These are phyloP conservation scores for Antechinus flavipes DNA, from an alignment of 2,113 vertebrate species.

Conservation along the genomic window DNA sequence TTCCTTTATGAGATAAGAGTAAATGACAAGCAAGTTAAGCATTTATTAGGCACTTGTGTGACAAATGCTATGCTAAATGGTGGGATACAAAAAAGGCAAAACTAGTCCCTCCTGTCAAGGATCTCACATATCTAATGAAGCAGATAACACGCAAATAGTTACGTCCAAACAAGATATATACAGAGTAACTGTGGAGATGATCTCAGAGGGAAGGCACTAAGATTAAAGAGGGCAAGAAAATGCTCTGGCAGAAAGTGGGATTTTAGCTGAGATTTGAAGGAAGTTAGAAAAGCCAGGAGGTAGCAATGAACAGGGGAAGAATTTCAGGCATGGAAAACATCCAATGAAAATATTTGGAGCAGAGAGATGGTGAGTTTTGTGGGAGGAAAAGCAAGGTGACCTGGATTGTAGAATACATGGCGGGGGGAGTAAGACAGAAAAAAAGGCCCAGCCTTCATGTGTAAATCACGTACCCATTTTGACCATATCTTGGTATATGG, in stretches of 20 bases:
- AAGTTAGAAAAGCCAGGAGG: not conserved
- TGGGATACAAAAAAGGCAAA: not conserved
- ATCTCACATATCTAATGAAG: not conserved
- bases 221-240: not conserved
- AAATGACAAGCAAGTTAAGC: not conserved
- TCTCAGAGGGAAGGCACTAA: not conserved
- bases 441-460: not conserved
- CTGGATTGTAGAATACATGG: not conserved
- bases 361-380: not conserved
- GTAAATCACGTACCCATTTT: too few relatives aligned
- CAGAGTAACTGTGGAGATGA: not conserved
- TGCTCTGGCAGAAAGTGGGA: not conserved
- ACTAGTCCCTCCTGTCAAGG: too few relatives aligned
- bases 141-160: not conserved
- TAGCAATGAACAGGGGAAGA: not conserved
- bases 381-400: not conserved
- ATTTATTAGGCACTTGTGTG: not conserved
- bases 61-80: not conserved
- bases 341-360: not conserved
- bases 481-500: too few relatives aligned
- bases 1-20: not conserved
- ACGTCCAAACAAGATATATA: not conserved
- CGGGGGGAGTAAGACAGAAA: not conserved
- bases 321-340: not conserved
- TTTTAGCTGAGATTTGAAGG: not conserved